phyloP scores from a whole-genome alignment of 2,113 vertebrate species.

The Paralichthys olivaceus region DNA sequence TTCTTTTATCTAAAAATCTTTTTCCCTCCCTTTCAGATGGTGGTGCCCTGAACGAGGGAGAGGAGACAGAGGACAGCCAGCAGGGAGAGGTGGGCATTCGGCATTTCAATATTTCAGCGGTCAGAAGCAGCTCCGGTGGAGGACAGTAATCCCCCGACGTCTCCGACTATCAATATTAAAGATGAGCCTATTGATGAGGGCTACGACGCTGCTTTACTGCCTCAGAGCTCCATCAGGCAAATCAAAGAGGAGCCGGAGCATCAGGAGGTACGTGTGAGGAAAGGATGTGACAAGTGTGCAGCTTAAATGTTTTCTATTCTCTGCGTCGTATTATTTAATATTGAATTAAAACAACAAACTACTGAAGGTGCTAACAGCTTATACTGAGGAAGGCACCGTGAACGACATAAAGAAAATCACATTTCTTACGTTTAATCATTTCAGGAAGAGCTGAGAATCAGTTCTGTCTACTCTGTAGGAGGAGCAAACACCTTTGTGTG shows the following conservation, averaged over 20 bases:
- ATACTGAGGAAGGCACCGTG: too few relatives aligned
- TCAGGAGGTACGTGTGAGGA: constrained; percentile 86
- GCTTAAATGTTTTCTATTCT: too few relatives aligned
- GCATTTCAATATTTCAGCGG: constrained; percentile 39
- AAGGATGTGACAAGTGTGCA: neutral
- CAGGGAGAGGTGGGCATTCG: constrained; percentile 62
- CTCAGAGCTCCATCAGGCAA: constrained; percentile 83
- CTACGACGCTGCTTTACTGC: constrained; percentile 90
- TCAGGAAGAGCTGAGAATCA: constrained; percentile 96
- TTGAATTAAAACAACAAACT: too few relatives aligned
- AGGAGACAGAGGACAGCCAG: constrained; percentile 70
- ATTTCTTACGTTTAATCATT: constrained; percentile 37
- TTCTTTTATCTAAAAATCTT: neutral
- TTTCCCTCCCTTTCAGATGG: constrained; percentile 44
- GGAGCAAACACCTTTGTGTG: constrained; percentile 76
- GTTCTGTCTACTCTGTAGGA: constrained; percentile 96
- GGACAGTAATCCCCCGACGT: constrained; percentile 82
- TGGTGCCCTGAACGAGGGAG: constrained; percentile 45
- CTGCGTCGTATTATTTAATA: neutral
- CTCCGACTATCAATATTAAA: constrained; percentile 91
- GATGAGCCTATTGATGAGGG: constrained; percentile 98
- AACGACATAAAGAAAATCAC: neutral
- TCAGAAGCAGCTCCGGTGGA: constrained; percentile 51
- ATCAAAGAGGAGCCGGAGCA: constrained; percentile 96
- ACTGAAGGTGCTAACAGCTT: too few relatives aligned